Percentiles rank a stretch among this genome's conserved stretches.
phyloP scores from a whole-genome alignment of 2,797 vertebrate species.

The Tapera naevia region DNA sequence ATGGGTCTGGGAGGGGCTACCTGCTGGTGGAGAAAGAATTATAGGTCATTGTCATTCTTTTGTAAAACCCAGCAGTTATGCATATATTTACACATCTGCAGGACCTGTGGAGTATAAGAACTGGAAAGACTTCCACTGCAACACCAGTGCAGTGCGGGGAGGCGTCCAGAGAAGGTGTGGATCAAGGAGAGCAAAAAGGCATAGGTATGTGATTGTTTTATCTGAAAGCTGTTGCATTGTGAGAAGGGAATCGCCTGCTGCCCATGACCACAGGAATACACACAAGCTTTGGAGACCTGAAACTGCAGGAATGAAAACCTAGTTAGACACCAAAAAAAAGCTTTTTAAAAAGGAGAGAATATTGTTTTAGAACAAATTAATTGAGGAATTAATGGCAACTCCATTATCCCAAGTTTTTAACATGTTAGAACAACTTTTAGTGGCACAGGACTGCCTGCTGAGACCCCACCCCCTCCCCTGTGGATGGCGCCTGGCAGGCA shows the following conservation, averaged over 20 bases:
- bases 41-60: neutral
- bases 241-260: neutral
- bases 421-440: neutral
- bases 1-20: neutral
- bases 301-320: neutral
- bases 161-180: neutral
- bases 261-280: accelerated
- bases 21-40: neutral
- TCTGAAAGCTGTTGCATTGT: neutral
- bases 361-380: neutral
- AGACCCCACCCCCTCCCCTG: neutral
- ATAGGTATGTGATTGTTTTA: neutral
- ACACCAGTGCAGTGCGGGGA: neutral
- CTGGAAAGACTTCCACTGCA: neutral
- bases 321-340: neutral
- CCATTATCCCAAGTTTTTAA: neutral
- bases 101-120: neutral
- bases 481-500: neutral
- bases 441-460: neutral
- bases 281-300: neutral
- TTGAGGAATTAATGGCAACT: neutral
- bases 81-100: neutral
- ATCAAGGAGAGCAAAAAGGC: neutral
- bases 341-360: neutral
- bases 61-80: neutral